These are phyloP conservation scores for Zoanthus solanderi DNA, from an alignment of 92 coral and sea anemone species.

Conservation along the genomic window DNA sequence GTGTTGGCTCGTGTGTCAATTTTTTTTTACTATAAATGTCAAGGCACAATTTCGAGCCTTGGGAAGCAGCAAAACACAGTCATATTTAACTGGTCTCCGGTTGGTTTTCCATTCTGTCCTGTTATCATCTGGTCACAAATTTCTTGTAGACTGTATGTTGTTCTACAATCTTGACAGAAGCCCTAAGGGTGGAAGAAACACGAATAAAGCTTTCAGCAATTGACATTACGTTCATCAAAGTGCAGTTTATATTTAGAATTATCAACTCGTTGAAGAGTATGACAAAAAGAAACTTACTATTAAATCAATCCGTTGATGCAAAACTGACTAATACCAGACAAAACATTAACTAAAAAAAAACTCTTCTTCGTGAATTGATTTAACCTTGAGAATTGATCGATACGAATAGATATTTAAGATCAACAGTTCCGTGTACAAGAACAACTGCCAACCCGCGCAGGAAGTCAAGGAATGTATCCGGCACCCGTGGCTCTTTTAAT, in stretches of 20 bases:
- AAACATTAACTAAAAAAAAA: neutral
- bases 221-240: conserved; percentile 92
- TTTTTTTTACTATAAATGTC: conserved; percentile 25
- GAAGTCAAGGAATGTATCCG: conserved; percentile 92
- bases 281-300: conserved; percentile 37
- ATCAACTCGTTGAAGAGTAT: conserved; percentile 35
- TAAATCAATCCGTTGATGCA: conserved; percentile 24
- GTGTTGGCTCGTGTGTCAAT: conserved; percentile 27
- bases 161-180: conserved; percentile 48
- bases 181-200: conserved; percentile 69
- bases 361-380: neutral
- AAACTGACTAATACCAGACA: neutral
- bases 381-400: neutral
- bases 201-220: conserved; percentile 95
- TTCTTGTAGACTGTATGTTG: conserved; percentile 57
- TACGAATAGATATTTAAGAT: conserved; percentile 5
- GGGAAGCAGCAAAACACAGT: conserved; percentile 15
- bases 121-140: conserved; percentile 24
- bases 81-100: conserved; percentile 20
- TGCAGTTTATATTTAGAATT: conserved; percentile 91
- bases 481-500: conserved; percentile 73
- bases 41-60: conserved; percentile 29
- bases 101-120: neutral
- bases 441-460: conserved; percentile 88
- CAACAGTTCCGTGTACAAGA: conserved; percentile 87